A percentile compares a stretch with the other conserved stretches of the same genome.
phyloP scores from a whole-genome alignment of 2,888 invertebrate genomes.

The Acheta domesticus region DNA sequence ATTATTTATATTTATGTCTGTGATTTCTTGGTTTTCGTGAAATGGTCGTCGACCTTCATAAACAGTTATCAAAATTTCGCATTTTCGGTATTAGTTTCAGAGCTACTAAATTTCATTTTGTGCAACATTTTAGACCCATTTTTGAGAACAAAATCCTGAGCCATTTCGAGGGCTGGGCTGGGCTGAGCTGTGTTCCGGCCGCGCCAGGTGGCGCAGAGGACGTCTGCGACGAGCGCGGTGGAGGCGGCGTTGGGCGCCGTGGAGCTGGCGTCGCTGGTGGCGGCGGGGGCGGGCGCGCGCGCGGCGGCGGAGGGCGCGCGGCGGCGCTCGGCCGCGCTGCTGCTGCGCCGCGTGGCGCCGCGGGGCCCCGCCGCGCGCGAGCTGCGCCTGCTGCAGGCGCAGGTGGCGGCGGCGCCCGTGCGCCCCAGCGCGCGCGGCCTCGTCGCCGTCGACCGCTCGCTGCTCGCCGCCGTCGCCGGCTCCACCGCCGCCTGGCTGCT shows the following conservation, averaged over 20 bases:
- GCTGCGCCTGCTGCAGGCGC: slow-evolving; percentile 9
- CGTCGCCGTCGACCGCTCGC: not conserved
- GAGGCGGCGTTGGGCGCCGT: not conserved
- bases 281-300: not conserved
- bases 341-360: not conserved
- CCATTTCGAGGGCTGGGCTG: too few species aligned
- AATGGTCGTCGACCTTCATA: too few species aligned
- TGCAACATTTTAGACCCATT: too few species aligned
- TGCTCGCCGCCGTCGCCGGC: not conserved
- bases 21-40: too few species aligned
- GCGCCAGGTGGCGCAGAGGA: too few species aligned
- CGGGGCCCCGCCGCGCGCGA: not conserved
- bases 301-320: not conserved
- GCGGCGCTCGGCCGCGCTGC: not conserved
- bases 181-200: too few species aligned
- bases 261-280: not conserved
- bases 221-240: too few species aligned
- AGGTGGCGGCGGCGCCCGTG: not conserved
- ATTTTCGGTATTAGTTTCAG: too few species aligned
- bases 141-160: too few species aligned
- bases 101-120: too few species aligned
- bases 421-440: not conserved
- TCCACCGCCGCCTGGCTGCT: not conserved
- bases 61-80: too few species aligned
- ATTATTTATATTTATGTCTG: too few species aligned